Percentiles rank a stretch among this genome's conserved stretches.
Conservation (phyloP, 2,797 vertebrate genomes). For the Gymnodraco acuticeps region DNA sequence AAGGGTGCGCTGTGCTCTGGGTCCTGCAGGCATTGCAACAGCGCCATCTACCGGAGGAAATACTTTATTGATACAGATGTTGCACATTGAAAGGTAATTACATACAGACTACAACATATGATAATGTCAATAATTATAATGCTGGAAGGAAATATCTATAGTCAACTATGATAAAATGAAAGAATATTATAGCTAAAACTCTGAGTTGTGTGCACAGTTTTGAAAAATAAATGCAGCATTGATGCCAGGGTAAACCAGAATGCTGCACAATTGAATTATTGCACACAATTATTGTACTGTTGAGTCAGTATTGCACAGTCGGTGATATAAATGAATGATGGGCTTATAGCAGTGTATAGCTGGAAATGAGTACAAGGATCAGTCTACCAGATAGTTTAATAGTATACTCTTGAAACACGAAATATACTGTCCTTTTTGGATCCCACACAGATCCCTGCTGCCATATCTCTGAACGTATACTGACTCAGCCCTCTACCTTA, state of each 20-base stretch:
- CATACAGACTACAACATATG: not conserved
- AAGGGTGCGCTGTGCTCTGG: conserved; percentile 40
- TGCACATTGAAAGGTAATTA: no score
- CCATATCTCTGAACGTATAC: not conserved
- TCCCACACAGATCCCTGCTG: not conserved
- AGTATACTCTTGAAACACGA: not conserved
- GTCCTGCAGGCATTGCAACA: conserved; percentile 54
- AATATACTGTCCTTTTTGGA: not conserved
- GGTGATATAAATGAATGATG: not conserved
- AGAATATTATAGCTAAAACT: no score
- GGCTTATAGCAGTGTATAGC: not conserved
- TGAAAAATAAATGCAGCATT: not conserved
- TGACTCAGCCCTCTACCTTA: conserved; percentile 1
- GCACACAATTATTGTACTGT: not conserved
- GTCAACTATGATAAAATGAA: not conserved
- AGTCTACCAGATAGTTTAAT: not conserved
- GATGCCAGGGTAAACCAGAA: no score
- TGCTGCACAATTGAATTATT: not conserved
- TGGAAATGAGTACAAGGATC: not conserved
- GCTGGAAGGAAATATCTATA: not conserved
- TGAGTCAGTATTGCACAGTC: not conserved
- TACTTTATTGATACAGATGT: no score
- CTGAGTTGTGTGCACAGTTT: not conserved
- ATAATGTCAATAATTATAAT: not conserved
- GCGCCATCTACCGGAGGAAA: conserved; percentile 72